Percentiles rank a stretch among this genome's conserved stretches.
Conservation (phyloP, 2,797 vertebrate species). For the Masticophis lateralis region DNA sequence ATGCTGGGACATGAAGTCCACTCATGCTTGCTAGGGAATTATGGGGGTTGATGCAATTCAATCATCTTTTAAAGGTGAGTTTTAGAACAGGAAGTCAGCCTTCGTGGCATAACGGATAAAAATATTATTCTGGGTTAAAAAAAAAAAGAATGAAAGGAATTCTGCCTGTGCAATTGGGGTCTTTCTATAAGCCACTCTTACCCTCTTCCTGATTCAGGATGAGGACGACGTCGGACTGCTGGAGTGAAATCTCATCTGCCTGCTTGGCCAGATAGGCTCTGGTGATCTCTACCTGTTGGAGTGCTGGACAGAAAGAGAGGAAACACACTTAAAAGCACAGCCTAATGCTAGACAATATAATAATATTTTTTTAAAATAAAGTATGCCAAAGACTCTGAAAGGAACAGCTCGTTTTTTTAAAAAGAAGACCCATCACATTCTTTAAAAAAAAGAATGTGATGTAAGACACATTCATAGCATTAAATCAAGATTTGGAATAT, state of each 20-base stretch:
- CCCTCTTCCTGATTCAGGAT: constrained; percentile 82
- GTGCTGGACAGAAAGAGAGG: constrained; percentile 54
- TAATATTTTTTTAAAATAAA: neutral
- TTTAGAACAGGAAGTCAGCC: neutral
- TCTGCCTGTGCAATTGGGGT: fast-evolving
- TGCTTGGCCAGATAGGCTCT: constrained; percentile 86
- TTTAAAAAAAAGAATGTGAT: too few relatives aligned
- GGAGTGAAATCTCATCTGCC: constrained; percentile 85
- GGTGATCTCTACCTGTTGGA: constrained; percentile 86
- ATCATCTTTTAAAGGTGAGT: neutral
- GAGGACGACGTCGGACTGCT: constrained; percentile 88
- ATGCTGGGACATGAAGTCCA: too few relatives aligned
- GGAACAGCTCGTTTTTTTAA: neutral
- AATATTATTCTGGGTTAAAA: neutral
- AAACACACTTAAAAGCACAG: neutral
- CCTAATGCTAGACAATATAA: fast-evolving
- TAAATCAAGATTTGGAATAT: neutral
- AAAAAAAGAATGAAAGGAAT: neutral
- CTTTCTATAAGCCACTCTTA: constrained; percentile 67
- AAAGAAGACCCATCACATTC: neutral
- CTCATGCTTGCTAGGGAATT: too few relatives aligned
- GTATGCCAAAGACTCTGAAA: neutral
- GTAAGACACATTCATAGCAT: neutral
- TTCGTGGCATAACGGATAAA: neutral
- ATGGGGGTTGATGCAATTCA: neutral